Base-by-base conservation (phyloP, 2,888 invertebrate species). In the Melitaea athalia region DNA sequence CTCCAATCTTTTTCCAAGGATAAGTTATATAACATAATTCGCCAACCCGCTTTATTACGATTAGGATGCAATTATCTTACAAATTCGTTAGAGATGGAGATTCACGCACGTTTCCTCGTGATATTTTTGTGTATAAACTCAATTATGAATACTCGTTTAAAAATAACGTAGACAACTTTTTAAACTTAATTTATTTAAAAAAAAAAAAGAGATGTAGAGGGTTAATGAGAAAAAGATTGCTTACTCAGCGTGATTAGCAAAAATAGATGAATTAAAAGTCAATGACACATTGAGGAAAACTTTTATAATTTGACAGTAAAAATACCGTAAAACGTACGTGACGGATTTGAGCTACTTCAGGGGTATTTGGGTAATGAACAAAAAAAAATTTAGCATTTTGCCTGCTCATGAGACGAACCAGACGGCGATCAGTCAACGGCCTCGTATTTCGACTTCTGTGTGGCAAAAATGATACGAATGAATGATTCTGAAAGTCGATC, bases 261-360 rank as follows among this genome's bases (percentile, higher is more conserved):
- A 72, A 74, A 69, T 69, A 55, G 63, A 60, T 15, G 66, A 60
- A 55, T 70, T 70, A 49, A 66, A 79, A 79, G 88, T 88, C 89
- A 87, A 79, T 84, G 88, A 86, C 85, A 85, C 80, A 85, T 87
- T 87, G 84, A 88, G 89, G 89, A 88, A 87, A 88, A 86, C 73
- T 80, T 74, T 78, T 70, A 75, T 77, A 79, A 78, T 75, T 78
- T 76, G 75, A 72, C 73, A 77, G 77, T 80, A 83, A 84, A 84
- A 82, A 82, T 81, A 76, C 67, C 80, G 79, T 81, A 83, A 81
- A 87, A 84, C 81, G 78, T 79, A 82, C 83, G 85, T 83, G 83
- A 86, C 84, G 78, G 81, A 81, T 85, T 79, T 74, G 79, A 75
- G 78, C 78, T 76, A 77, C 75, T 77, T 78, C 70, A 75, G 72